Conservation (phyloP, 2,113 vertebrate species). For the Lichenostomus cassidix region DNA sequence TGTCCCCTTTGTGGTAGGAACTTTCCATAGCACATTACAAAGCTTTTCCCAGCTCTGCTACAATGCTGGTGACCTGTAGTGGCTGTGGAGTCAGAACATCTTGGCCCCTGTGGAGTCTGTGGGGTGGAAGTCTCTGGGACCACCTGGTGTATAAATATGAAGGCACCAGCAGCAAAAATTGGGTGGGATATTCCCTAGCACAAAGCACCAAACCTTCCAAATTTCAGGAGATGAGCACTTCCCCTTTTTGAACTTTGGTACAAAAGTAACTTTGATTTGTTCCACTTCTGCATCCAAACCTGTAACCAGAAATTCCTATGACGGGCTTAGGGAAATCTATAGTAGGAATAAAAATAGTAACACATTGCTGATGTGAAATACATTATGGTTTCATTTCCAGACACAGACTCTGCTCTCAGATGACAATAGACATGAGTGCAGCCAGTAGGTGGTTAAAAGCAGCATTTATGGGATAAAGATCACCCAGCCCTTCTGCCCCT, state of each 20-base stretch:
- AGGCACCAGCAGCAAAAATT: not conserved
- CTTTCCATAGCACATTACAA: not conserved
- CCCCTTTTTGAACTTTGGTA: accelerated
- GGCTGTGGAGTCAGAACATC: accelerated
- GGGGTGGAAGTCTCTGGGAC: not conserved
- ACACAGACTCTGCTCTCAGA: not conserved
- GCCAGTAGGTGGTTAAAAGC: not conserved
- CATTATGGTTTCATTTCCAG: not conserved
- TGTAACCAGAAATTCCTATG: not conserved
- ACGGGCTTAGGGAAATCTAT: not conserved
- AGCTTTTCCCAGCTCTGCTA: not conserved
- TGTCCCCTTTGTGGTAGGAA: not conserved
- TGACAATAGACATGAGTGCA: not conserved
- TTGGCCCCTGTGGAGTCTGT: too few species aligned
- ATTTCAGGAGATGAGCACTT: not conserved
- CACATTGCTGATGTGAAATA: not conserved
- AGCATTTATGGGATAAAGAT: not conserved
- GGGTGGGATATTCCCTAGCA: not conserved
- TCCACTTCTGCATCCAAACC: not conserved
- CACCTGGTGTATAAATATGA: not conserved
- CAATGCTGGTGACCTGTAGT: not conserved
- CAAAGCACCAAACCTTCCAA: not conserved
- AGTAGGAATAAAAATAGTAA: not conserved
- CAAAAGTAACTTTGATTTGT: not conserved
- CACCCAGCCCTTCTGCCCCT: not conserved